Base-by-base conservation (phyloP, 2,113 vertebrate genomes). In the Tenrec ecaudatus region DNA sequence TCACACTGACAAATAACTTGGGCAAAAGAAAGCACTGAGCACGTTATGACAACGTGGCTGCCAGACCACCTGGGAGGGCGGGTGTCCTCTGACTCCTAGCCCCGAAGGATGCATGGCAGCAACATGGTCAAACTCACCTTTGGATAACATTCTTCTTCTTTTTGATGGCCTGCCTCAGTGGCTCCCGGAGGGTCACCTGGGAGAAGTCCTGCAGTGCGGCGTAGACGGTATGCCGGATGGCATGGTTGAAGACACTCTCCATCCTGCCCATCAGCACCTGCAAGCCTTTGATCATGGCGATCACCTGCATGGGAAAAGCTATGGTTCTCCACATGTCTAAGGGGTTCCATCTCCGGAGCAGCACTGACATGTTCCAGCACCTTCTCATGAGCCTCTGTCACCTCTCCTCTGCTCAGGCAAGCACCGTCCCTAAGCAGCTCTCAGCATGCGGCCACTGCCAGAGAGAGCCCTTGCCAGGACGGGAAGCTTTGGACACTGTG, bases 241-340 rank as follows among this genome's bases (percentile, higher is more conserved):
- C 99, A 1, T 99, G 98, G 92, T 99, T 99, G 96, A 99, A 99
- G 82, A 99, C 99, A 10, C 99, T 99, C 95, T 99, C 99, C 99
- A 99, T 99, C 69, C 99, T 97, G 22, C 99, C 98, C 99, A 99
- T 99, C 94, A 99, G 96, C 62, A 99, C 99, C 95, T 99, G 99
- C 90, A 99, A 95, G 77, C 99, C 99, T 96, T 99, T 99, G 93
- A 99, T 99, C 99, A 99, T 99, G 80, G 99, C 99, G 33, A 99
- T 98, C 66, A 99, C 99, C 99, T 99, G 96, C 0, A 86, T 64
- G 62, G 64, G 75, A 91, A 8, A 12, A 0, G 17, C 22, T 17
- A 33, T 25, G 38, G 29, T 53, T 53, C 47, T 82, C 82, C 77
- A 68, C 2, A 20, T 0, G 22, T 31, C 11, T 5, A 38, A 68